Evolutionary conservation across 2,888 invertebrate genomes (phyloP), one percentile per base, ranked within the genome.

Genomic region (Parthenolecanium corni): DNA sequence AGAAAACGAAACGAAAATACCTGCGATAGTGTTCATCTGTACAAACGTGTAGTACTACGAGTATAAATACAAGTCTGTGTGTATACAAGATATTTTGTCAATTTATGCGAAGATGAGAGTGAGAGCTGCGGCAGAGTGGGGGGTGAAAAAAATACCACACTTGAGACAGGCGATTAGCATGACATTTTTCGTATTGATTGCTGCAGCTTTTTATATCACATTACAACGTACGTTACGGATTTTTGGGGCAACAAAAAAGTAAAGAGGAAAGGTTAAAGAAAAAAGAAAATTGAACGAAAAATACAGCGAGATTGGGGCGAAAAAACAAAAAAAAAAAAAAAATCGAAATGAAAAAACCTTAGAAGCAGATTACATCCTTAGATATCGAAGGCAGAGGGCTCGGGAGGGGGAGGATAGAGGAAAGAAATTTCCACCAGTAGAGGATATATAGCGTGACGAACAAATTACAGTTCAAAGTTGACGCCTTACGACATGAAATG

Each of bases 401-500:
- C 3, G 18, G 14, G 5, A 42, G 5, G 14, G 9, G 9, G 9
- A 31, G 9, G 31, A 31, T 6, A 31, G 9, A 31, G 31, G 24
- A 54, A 40, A 54, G 24, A 40, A 54, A 54, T 40, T 40, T 42
- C n/a, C 21, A 42, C 42, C 40, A 31, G 20, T 24, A 57, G 14
- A 20, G 31, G 18, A 4, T 5, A 25, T 46, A 47, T 57, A 57
- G 44, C 46, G 57, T 47, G 57, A 57, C 46, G 57, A 57, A 57
- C 57, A 57, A 57, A 57, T 57, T 57, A 47, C 57, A 20, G 31
- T 57, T 24, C 57, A 57, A 46, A 44, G 57, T 46, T 57, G 57
- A 57, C 57, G 46, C 46, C 25, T 57, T 46, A 57, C 57, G 57
- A 57, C 57, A 46, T 31, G 31, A 57, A 57, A 57, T 23, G 57